Base-by-base conservation (phyloP, 1,140 invertebrate genomes). In the Harpegnathos saltator region DNA sequence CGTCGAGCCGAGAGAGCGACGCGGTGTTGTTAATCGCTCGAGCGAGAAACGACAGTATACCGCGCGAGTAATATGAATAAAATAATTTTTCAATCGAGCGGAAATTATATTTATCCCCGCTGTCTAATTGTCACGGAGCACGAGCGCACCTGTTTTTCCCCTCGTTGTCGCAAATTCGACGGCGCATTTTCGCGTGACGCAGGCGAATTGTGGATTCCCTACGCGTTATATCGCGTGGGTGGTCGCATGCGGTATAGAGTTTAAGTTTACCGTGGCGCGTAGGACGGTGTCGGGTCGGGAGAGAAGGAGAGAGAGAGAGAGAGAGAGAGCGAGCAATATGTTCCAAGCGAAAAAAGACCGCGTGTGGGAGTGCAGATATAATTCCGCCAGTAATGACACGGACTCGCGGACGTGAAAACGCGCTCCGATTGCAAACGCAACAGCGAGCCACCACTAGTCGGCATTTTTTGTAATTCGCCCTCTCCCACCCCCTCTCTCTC, bases 301-400 rank as follows among this genome's bases (percentile, higher is more conserved):
- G 19, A 29, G 24, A 9, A 14, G 11, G 56, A 44, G 59, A n/a
- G 26, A 24, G 59, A 44, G 29, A 63, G 29, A n/a, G n/a, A n/a
- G 56, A 44, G 59, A n/a, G 26, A 24, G 59, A 44, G 29, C 52
- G 29, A 1, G 29, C 29, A 33, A 5, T 62, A 26, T 52, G 38
- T n/a, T 61, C 4, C 19, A n/a, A 0, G 7, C 19, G 71, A n/a
- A 48, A 80, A 58, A 71, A 33, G 5, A 33, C 19, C 19, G 66
- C n/a, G 66, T 14, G 33, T 24, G 3, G 33, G 14, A 1, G 26
- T 7, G 22, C 14, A 15, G 19, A 22, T 22, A 29, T 26, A 75
- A 52, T 61, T 75, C 44, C 12, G 59, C 38, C 44, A 17, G n/a
- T 48, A 69, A 80, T 54, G 75, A 78, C 33, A 77, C 38, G 38